phyloP scores from a whole-genome alignment of 2,113 vertebrate genomes.

The Furnarius figulus region DNA sequence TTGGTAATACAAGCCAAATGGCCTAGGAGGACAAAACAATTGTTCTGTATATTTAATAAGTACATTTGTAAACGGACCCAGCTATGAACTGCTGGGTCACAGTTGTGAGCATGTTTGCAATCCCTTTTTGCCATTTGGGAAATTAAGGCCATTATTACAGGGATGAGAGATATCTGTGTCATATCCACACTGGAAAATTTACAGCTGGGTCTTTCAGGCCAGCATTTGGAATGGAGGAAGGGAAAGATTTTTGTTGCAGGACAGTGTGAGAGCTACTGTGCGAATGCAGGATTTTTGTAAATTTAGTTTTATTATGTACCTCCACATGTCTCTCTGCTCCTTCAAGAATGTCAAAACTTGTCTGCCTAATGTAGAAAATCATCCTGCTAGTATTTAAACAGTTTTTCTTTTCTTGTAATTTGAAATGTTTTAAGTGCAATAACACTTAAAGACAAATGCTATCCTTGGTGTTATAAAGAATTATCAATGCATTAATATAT shows the following conservation, averaged over 20 bases:
- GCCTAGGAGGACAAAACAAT: background rate
- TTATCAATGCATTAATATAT: background rate
- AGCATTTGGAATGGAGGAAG: background rate
- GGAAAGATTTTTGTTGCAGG: background rate
- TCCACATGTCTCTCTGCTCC: rapidly evolving
- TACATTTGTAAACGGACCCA: background rate
- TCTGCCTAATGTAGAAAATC: background rate
- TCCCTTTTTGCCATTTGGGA: background rate
- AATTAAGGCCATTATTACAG: background rate
- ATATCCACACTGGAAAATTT: background rate
- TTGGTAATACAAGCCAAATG: background rate
- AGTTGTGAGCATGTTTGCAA: background rate
- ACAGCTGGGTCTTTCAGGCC: background rate
- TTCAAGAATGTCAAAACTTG: background rate
- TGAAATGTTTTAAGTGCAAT: background rate
- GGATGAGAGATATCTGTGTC: background rate
- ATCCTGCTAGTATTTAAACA: background rate
- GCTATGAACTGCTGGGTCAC: background rate
- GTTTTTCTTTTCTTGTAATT: background rate
- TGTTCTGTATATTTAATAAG: background rate
- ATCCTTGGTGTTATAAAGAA: background rate
- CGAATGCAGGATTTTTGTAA: background rate
- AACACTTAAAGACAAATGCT: background rate
- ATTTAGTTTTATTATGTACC: background rate
- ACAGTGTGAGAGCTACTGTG: background rate